Evolutionary conservation across 2,797 vertebrate genomes (phyloP).

Genomic region (Hoplostethus atlanticus): DNA sequence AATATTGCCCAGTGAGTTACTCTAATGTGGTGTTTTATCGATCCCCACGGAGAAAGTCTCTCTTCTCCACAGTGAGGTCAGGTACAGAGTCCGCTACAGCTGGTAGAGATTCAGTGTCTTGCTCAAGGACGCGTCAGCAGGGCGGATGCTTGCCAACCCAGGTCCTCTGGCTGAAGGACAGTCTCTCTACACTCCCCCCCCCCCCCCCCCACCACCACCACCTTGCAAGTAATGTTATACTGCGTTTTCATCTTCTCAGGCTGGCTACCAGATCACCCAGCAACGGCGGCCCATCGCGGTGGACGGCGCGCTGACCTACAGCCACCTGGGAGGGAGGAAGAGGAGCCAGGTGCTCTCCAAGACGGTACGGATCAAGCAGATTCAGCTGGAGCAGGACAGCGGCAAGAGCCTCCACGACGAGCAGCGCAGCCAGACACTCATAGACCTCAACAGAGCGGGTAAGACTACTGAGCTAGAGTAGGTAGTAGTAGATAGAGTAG

Average conservation of each 20-base stretch:
- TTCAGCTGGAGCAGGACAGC: conserved; percentile 99
- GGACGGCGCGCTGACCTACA: conserved; percentile 88
- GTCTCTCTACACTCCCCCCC: not conserved
- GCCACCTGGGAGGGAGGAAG: conserved; percentile 80
- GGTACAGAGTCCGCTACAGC: not conserved
- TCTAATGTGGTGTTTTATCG: not conserved
- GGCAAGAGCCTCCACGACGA: conserved; percentile 98
- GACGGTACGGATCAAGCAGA: conserved; percentile 91
- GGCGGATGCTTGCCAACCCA: no score
- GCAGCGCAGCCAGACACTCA: conserved; percentile 88
- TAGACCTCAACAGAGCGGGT: conserved; percentile 95
- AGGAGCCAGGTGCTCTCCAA: conserved; percentile 85
- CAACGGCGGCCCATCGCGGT: conserved; percentile 93
- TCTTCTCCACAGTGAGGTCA: not conserved
- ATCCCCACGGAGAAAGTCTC: no score
- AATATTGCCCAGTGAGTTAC: not conserved
- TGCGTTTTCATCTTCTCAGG: conserved; percentile 76
- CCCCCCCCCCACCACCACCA: no score
- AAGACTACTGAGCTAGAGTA: not conserved
- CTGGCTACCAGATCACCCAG: conserved; percentile 98
- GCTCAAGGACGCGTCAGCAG: not conserved
- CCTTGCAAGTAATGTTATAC: no score
- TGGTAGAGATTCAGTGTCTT: not conserved
- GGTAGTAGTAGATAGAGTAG: no score
- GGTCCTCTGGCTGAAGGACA: not conserved